phyloP scores from a whole-genome alignment of 2,797 vertebrate genomes.

The Thunnus albacares region DNA sequence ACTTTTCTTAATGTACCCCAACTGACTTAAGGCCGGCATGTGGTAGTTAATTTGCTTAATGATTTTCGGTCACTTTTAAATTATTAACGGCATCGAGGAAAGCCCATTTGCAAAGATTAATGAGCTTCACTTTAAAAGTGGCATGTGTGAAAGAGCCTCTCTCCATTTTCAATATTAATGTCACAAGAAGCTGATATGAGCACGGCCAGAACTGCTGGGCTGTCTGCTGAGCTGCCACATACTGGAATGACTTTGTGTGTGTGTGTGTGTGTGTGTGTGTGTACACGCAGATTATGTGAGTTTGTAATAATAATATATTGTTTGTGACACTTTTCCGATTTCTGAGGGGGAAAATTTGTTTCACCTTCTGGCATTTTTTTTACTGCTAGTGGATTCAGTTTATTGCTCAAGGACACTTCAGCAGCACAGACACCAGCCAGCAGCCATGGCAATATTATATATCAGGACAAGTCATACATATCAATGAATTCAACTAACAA shows the following conservation, averaged over 20 bases:
- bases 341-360: slow-evolving; percentile 1
- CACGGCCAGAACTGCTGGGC: slow-evolving; percentile 9
- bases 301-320: slow-evolving; percentile 18
- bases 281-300: not conserved
- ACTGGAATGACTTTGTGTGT: not conserved
- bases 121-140: slow-evolving; percentile 66
- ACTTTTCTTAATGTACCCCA: slow-evolving; percentile 61
- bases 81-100: slow-evolving; percentile 74
- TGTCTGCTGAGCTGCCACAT: slow-evolving; percentile 12
- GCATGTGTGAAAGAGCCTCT: slow-evolving; percentile 58
- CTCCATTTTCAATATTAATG: slow-evolving; percentile 76
- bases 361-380: not conserved
- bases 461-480: slow-evolving; percentile 17
- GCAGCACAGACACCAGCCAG: not conserved
- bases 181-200: slow-evolving; percentile 58
- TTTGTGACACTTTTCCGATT: not conserved
- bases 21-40: slow-evolving; percentile 43
- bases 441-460: not conserved
- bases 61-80: slow-evolving; percentile 79
- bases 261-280: not conserved
- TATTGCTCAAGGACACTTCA: slow-evolving; percentile 16
- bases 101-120: slow-evolving; percentile 77
- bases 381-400: not conserved
- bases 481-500: slow-evolving; percentile 27
- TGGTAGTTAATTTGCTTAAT: slow-evolving; percentile 76